Evolutionary conservation across 2,888 invertebrate genomes (phyloP), one percentile per base, ranked within the genome.

Genomic region (Stenurella melanura): DNA sequence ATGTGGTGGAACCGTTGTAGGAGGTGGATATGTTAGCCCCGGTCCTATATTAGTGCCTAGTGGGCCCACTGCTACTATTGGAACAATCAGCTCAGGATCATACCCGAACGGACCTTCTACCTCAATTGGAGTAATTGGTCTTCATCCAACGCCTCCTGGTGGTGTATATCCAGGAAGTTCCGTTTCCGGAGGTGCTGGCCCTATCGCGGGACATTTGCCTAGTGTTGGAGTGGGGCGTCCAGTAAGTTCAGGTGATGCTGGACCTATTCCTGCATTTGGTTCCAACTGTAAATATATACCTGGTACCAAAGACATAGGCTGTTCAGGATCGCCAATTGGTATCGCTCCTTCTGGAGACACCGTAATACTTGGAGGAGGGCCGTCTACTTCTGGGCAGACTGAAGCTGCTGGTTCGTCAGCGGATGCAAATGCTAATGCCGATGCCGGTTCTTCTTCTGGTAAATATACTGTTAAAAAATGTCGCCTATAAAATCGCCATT

Each of bases 271-370:
- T 0, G 18, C 42, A 17, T n/a, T 58, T 56, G 70, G 70, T 19
- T 17, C 60, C 5, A 58, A 58, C 19, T 70, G 70, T 17, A 70
- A 70, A 60, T 70, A 70, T 42, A 18, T 70, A 30, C 58, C 58
- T 38, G 70, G 70, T 12, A 56, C 42, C 5, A 70, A 70, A 70
- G 58, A 19, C 7, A 34, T 18, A 60, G 11, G 18, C 9, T 70
- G 70, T 10, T 30, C 15, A 11, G 70, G 70, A 12, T 19, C 26
- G 18, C 70, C 70, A 10, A 12, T 30, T 34, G 60, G 38, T 60
- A 17, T 12, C 15, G 9, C 19, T 9, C 58, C 70, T 17, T 19
- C 54, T 26, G 54, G 56, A 56, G 17, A 26, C 7, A 54, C n/a
- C 21, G 56, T 15, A 56, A 17, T 56, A 2, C 11, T 50, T 50